phyloP scores from a whole-genome alignment of 2,888 invertebrate species.

The Malthinus flaveolus region DNA sequence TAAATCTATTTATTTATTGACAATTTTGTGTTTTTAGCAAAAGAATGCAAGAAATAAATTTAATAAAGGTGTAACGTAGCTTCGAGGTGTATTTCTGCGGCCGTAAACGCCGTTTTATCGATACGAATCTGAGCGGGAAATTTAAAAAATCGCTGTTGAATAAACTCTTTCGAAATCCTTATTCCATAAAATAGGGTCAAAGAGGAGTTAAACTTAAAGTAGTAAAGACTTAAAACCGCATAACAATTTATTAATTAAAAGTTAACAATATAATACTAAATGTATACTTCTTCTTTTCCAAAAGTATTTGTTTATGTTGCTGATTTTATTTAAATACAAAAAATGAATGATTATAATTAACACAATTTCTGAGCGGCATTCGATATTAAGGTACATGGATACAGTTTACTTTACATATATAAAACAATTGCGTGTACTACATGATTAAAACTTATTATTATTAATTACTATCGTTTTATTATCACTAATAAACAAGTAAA shows the following conservation, averaged over 20 bases:
- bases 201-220: not conserved
- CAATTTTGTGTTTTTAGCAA: too few species aligned
- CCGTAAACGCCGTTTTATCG: too few species aligned
- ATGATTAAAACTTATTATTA: conserved; percentile 1
- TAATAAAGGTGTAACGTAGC: too few species aligned
- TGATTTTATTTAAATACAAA: not conserved
- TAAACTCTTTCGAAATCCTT: too few species aligned
- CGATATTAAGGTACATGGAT: conserved; percentile 4
- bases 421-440: not conserved
- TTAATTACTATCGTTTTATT: not conserved
- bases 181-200: too few species aligned
- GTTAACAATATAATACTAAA: conserved; percentile 32
- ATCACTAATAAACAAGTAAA: not conserved
- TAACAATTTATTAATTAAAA: conserved; percentile 36
- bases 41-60: too few species aligned
- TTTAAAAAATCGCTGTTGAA: not conserved
- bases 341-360: conserved; percentile 3
- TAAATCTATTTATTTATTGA: too few species aligned
- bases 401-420: conserved; percentile 4
- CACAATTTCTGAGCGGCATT: conserved; percentile 4
- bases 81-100: too few species aligned
- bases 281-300: conserved; percentile 8
- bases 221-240: conserved; percentile 20
- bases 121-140: not conserved
- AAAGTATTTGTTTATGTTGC: not conserved